These are phyloP conservation scores for Pyralis farinalis DNA, from an alignment of 2,888 invertebrate species.

Conservation along the genomic window DNA sequence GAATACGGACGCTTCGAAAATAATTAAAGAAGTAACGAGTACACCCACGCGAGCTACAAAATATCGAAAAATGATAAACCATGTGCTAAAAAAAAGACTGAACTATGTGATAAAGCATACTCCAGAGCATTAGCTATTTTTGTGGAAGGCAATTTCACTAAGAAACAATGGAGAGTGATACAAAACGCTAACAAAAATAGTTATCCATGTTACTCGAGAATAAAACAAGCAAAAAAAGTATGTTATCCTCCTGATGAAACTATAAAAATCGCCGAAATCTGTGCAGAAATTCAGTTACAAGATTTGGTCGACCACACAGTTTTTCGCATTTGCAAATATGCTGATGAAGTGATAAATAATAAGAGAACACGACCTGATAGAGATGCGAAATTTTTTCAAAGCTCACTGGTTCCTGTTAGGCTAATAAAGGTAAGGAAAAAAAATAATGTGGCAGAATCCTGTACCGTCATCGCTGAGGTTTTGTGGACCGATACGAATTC, in stretches of 20 bases:
- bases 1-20: constrained; percentile 5
- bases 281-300: background rate
- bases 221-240: background rate
- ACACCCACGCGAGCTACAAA: constrained; percentile 9
- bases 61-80: background rate
- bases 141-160: constrained; percentile 9
- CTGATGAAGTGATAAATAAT: too few species aligned
- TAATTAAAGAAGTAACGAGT: constrained; percentile 8
- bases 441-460: too few species aligned
- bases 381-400: too few species aligned
- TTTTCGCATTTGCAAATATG: too few species aligned
- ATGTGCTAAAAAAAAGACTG: background rate
- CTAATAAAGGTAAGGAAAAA: too few species aligned
- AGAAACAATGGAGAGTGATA: constrained; percentile 7
- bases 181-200: constrained; percentile 2
- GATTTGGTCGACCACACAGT: constrained; percentile 1
- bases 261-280: background rate
- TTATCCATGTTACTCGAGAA: background rate
- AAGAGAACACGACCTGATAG: too few species aligned
- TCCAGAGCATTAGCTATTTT: constrained; percentile 8
- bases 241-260: background rate
- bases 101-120: constrained; percentile 4
- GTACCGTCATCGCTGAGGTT: too few species aligned
- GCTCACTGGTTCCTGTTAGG: too few species aligned
- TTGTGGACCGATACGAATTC: too few species aligned